These are phyloP conservation scores for Odocoileus virginianus DNA, from an alignment of 2,113 vertebrate species.

Conservation along the genomic window DNA sequence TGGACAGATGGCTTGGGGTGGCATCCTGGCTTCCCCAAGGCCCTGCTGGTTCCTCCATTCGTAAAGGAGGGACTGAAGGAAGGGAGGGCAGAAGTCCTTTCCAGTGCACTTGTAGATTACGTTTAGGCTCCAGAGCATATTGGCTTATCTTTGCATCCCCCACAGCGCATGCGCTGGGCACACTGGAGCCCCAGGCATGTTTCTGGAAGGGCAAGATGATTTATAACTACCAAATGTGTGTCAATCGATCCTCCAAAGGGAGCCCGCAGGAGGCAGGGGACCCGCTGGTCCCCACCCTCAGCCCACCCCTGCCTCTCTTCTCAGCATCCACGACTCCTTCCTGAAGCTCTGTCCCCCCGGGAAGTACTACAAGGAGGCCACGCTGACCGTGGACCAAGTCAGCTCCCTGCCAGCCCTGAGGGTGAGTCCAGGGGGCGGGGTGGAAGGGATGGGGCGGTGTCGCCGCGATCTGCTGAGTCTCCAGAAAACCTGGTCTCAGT, in stretches of 20 bases:
- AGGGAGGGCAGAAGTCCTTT: background rate
- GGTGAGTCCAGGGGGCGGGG: constrained; percentile 41
- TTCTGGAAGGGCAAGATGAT: background rate
- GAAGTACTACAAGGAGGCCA: constrained; percentile 67
- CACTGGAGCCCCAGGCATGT: background rate
- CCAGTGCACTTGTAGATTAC: no score
- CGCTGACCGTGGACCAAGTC: constrained; percentile 64
- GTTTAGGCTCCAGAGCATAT: no score
- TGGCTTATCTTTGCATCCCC: background rate
- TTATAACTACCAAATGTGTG: background rate
- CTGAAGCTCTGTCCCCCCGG: constrained; percentile 63
- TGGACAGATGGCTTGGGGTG: background rate
- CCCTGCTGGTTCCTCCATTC: background rate
- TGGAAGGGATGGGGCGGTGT: rapidly evolving
- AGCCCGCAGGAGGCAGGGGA: background rate
- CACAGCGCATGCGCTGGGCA: background rate
- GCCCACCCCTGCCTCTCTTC: background rate
- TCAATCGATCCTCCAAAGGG: background rate
- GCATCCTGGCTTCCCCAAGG: background rate
- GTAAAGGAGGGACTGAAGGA: background rate
- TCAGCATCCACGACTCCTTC: constrained; percentile 67
- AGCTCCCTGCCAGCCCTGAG: constrained; percentile 70
- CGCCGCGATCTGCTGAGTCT: background rate
- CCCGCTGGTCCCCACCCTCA: background rate
- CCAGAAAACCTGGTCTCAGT: background rate